Percentiles rank a stretch among this genome's conserved stretches.
These are phyloP conservation scores for Ormia ochracea DNA, from an alignment of 2,888 invertebrate species.

Conservation along the genomic window DNA sequence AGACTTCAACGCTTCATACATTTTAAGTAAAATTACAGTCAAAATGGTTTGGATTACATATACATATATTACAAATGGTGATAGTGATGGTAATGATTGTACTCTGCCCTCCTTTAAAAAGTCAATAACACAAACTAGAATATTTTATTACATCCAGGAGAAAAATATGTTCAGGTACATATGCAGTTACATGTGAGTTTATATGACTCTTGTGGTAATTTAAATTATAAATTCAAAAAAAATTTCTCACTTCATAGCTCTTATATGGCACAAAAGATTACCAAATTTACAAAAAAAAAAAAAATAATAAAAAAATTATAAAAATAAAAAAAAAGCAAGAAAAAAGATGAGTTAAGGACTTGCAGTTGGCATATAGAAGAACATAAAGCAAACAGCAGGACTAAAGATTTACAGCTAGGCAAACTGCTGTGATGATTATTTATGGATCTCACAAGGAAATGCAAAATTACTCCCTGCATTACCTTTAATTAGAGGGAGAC, in stretches of 20 bases:
- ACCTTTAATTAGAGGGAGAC: too few species aligned
- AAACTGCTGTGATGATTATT: too few species aligned
- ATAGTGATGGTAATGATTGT: not conserved
- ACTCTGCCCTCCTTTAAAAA: not conserved
- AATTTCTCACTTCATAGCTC: not conserved
- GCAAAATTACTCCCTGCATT: too few species aligned
- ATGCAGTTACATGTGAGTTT: not conserved
- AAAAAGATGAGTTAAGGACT: too few species aligned
- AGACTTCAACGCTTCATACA: slow-evolving; percentile 40
- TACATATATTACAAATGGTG: slow-evolving; percentile 1
- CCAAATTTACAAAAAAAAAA: too few species aligned
- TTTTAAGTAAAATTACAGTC: slow-evolving; percentile 18
- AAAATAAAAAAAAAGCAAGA: too few species aligned
- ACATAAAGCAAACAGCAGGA: too few species aligned
- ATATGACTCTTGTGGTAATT: slow-evolving; percentile 6
- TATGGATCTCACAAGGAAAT: too few species aligned
- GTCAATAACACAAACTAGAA: slow-evolving; percentile 37
- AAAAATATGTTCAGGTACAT: not conserved
- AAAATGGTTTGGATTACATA: slow-evolving; percentile 1
- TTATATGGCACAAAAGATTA: not conserved
- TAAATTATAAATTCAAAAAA: slow-evolving; percentile 30
- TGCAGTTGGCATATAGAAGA: too few species aligned
- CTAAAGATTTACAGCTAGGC: too few species aligned
- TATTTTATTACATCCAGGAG: slow-evolving; percentile 4
- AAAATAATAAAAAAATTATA: too few species aligned